Evolutionary conservation across 2,113 vertebrate species (phyloP), one percentile per base, ranked within the genome.

Genomic region (Chinchilla lanigera): DNA sequence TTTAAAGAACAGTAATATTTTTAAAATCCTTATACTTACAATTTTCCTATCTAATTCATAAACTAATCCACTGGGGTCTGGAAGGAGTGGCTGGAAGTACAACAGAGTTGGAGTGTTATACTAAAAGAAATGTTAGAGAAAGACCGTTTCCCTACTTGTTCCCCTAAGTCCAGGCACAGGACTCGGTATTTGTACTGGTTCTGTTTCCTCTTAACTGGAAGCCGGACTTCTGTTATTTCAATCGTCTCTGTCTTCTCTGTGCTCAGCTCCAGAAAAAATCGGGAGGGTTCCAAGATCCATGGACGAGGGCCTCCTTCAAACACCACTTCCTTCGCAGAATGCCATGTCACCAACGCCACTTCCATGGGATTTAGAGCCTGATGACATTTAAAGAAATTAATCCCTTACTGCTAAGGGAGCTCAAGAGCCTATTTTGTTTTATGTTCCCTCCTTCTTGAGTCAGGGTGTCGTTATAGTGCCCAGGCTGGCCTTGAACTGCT

Each of bases 341-440:
- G 94, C 97, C 98, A 98, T 1, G 98, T 97, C 47, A 98, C 97
- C 71, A 98, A 1, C 1, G 98, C 98, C 88, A 98, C 94, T 47
- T 98, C 97, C 61, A 98, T 96, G 4, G 98, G 98, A 88, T 98
- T 94, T n/a, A 98, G 6, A 20, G 98, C 98, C 98, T 98, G 94
- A 78, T 5, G 38, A 77, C 11, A 86, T 52, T 60, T 24, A 90
- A 88, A 92, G 38, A 69, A 77, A 86, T 93, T 3, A 78, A 83
- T 38, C 1, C 9, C 5, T 67, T 54, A 20, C 38, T 85, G 54
- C 61, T 93, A 78, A 94, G 41, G 47, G 71, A 85, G 81, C 12
- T 86, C 85, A 95, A 13, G 26, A 63, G 33, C 47, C 5, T 88
- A 93, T 28, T 69, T 84, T 86, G 28, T 41, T 65, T 80, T 60